Base-by-base conservation (phyloP, 2,113 vertebrate species). In the Marmota flaviventris region DNA sequence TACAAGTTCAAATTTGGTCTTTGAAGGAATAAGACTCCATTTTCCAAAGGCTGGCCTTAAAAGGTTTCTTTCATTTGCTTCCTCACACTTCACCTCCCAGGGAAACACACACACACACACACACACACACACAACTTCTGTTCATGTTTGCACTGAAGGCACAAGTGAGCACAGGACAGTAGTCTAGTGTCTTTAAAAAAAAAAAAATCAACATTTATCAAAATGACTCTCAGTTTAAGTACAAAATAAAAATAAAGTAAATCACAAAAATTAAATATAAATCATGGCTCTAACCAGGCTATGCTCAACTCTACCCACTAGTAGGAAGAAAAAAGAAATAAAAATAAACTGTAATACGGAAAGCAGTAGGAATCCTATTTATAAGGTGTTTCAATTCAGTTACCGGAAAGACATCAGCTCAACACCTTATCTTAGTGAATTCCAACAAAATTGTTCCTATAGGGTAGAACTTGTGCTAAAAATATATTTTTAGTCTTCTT, bases 191-290 rank as follows among this genome's bases (percentile, higher is more conserved):
- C 20, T 81, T 39, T 72, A 88, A 93, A 81, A 88, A 93, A 81
- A n/a, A n/a, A 88, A 51, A 51, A 48, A 32, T 56, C 42, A 86
- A 11, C 29, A 42, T 95, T 61, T 25, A 63, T 61, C 42, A 76
- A 95, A 72, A 42, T 73, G 34, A 96, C 24, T 95, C 25, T 92
- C 63, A 85, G 65, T 45, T 96, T 84, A 96, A 67, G 37, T 56
- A 78, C 12, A 87, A 81, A 87, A 86, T 69, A 85, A 87, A 81
- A 87, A 86, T 69, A 85, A 95, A 81, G 77, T 67, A 88, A 94
- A 87, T 89, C 20, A 73, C 39, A 95, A 87, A 51, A 82, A 77
- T 29, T 48, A 77, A 86, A 86, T 83, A 63, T 70, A 70, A 65
- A 72, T 45, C 39, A 53, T 25, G 63, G 25, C n/a, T 39, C n/a